phyloP scores from a whole-genome alignment of 2,113 vertebrate genomes.

The Aviceda subcristata region DNA sequence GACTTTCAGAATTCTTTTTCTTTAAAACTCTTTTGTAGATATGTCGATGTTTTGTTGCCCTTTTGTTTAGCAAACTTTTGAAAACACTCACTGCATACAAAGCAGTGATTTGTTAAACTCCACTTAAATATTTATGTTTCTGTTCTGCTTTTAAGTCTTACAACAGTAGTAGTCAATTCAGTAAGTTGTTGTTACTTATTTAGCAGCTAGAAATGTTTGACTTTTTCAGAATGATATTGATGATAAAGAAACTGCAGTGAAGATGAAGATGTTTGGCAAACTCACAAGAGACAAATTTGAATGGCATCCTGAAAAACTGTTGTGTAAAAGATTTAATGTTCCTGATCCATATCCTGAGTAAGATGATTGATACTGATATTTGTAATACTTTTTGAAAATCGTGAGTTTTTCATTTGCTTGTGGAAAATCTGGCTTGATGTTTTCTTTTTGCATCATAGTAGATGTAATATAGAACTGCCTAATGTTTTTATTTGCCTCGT shows the following conservation, averaged over 20 bases:
- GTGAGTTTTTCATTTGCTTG: neutral
- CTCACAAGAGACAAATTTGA: constrained; percentile 90
- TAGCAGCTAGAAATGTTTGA: neutral
- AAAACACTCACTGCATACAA: neutral
- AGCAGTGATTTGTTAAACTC: neutral
- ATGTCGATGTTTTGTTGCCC: neutral
- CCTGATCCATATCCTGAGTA: constrained; percentile 92
- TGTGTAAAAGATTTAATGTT: constrained; percentile 95
- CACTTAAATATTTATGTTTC: neutral
- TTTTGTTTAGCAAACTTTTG: neutral
- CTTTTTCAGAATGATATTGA: constrained; percentile 77
- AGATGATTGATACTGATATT: neutral
- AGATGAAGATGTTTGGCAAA: constrained; percentile 96
- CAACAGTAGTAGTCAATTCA: neutral
- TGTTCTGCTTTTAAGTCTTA: neutral
- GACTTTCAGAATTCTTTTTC: neutral
- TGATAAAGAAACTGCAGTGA: constrained; percentile 87
- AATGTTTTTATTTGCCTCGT: neutral
- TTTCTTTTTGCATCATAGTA: neutral
- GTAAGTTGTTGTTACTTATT: neutral
- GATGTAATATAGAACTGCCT: neutral
- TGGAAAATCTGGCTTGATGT: neutral
- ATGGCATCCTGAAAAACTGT: constrained; percentile 92
- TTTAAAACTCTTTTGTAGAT: neutral
- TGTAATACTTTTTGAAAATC: neutral